Evolutionary conservation across 2,888 invertebrate species (phyloP), one percentile per base, ranked within the genome.

Genomic region (Pimpla rufipes): DNA sequence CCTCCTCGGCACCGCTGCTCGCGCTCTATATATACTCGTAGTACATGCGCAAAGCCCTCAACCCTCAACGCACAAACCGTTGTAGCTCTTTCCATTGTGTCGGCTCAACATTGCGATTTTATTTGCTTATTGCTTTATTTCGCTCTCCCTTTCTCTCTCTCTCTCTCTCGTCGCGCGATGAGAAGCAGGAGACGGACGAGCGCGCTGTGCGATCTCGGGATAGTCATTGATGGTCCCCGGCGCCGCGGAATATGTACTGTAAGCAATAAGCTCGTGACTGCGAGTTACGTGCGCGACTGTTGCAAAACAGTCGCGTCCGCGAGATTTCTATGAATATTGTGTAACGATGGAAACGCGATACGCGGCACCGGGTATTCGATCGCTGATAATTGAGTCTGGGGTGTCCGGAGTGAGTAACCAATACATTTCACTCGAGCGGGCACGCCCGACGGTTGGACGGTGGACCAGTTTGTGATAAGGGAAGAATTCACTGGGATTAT

Each of bases 51-150:
- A 52, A n/a, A 37, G 79, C 45, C 55, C 73, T 73, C 73, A 42
- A 23, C 18, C 71, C 35, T 68, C 40, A 40, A 16, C 11, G 11
- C 68, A 50, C 45, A 57, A 57, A 45, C 35, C 45, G 55, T 18
- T 35, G 66, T 55, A 29, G 47, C 50, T 77, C 75, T 75, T 71
- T 35, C 79, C 70, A 84, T 85, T 83, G 85, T 84, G 68, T 68
- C 75, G 74, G 74, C 64, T 70, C 77, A 35, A 70, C 83, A 73
- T 66, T 74, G 62, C 83, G 7, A 83, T 85, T 85, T 81, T 83
- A 83, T 85, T 84, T 78, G 78, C 85, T 85, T 78, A 85, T 83
- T 83, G 79, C 85, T 86, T 74, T 81, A 83, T 81, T 79, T 79
- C 79, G 59, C 50, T 74, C 35, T 70, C 37, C 23, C 55, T 42